These are phyloP conservation scores for Drosophila nasuta DNA, from an alignment of 1,140 invertebrate species.

Conservation along the genomic window DNA sequence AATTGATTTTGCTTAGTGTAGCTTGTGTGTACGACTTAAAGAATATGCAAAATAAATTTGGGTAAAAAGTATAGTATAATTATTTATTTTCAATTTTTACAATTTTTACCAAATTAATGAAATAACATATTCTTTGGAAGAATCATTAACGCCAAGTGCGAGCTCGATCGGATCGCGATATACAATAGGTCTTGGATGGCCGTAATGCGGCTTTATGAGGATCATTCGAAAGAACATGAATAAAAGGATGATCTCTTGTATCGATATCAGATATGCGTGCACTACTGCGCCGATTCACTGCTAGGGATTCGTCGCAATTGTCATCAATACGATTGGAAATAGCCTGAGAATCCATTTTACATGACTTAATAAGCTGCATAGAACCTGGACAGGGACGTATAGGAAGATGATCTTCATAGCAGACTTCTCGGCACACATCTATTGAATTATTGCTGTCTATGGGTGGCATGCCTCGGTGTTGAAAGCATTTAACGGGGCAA, in stretches of 20 bases:
- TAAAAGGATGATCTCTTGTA: not conserved
- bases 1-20: too few species aligned
- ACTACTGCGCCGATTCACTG: not conserved
- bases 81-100: too few species aligned
- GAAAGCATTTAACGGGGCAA: conserved; percentile 36
- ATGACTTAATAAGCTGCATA: conserved; percentile 38
- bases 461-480: conserved; percentile 30
- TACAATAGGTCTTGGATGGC: not conserved
- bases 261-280: not conserved
- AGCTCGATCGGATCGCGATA: not conserved
- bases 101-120: not conserved
- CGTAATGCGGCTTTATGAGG: not conserved
- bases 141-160: not conserved
- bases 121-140: not conserved
- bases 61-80: too few species aligned
- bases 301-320: too few species aligned
- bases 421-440: not conserved
- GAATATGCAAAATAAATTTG: too few species aligned
- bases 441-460: conserved; percentile 17
- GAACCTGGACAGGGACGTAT: conserved; percentile 38
- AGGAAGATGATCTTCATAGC: conserved; percentile 28
- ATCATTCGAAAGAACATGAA: not conserved
- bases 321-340: too few species aligned
- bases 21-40: too few species aligned
- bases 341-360: not conserved